phyloP scores from a whole-genome alignment of 2,113 vertebrate genomes.

The Spea multiplicata region DNA sequence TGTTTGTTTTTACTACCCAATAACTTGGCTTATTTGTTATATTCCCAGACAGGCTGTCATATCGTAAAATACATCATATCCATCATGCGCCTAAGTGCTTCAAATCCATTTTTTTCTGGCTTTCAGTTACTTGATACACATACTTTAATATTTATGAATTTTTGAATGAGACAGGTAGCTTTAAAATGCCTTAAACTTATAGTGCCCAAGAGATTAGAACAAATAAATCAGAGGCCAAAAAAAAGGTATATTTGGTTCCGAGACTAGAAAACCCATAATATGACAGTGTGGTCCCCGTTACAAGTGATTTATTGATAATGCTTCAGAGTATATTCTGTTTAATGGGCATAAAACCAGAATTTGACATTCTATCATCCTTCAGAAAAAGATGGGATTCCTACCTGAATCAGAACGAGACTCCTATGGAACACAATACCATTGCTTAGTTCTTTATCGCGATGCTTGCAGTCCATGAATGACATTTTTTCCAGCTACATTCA shows the following conservation, averaged over 20 bases:
- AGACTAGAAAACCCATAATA: not conserved
- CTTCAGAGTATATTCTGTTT: not conserved
- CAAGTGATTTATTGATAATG: constrained; percentile 4
- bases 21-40: not conserved
- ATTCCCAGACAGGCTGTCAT: not conserved
- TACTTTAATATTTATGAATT: constrained; percentile 2
- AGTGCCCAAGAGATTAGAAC: not conserved
- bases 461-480: constrained; percentile 1
- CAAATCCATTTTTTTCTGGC: not conserved
- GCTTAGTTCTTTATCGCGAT: not conserved
- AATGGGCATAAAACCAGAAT: not conserved
- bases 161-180: constrained; percentile 1
- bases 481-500: constrained; percentile 1
- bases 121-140: not conserved
- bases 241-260: not conserved
- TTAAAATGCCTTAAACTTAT: not conserved
- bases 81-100: not conserved
- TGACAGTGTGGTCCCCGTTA: not conserved
- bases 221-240: not conserved
- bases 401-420: constrained; percentile 21
- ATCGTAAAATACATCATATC: not conserved
- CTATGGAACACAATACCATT: not conserved
- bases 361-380: not conserved
- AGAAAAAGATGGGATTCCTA: not conserved
- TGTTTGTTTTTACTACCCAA: no score